A percentile compares a stretch with the other conserved stretches of the same genome.
Conservation (phyloP, 2,888 invertebrate species). For the Lordiphosa andalusiaca region DNA sequence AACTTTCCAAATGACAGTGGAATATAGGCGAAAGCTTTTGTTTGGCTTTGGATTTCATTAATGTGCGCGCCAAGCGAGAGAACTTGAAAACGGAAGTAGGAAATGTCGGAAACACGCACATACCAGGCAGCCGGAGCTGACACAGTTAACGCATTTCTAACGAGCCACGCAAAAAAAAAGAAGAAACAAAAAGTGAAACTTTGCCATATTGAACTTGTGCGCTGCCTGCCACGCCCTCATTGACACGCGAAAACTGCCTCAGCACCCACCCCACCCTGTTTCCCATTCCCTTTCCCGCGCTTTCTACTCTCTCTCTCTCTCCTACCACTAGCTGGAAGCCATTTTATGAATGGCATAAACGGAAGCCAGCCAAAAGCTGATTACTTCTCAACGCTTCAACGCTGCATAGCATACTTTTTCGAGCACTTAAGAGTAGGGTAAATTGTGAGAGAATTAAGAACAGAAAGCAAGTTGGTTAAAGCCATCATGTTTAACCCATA, state of each 20-base stretch:
- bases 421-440: background rate
- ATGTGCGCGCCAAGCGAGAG: conserved; percentile 36
- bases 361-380: conserved; percentile 19
- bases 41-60: conserved; percentile 35
- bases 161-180: conserved; percentile 33
- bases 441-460: too few relatives aligned
- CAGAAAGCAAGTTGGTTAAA: too few relatives aligned
- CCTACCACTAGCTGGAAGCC: conserved; percentile 18
- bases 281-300: background rate
- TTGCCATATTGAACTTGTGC: conserved; percentile 39
- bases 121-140: conserved; percentile 9
- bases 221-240: conserved; percentile 27
- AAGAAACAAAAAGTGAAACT: background rate
- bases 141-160: conserved; percentile 63
- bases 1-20: conserved; percentile 34
- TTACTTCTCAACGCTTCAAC: conserved; percentile 9
- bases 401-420: conserved; percentile 9
- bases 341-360: conserved; percentile 27
- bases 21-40: conserved; percentile 2
- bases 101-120: conserved; percentile 58
- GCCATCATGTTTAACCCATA: too few relatives aligned
- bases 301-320: too few relatives aligned
- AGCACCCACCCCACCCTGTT: too few relatives aligned
- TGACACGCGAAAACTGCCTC: conserved; percentile 47
- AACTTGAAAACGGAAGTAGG: conserved; percentile 43